Evolutionary conservation across 2,113 vertebrate species (phyloP), one percentile per base, ranked within the genome.

Genomic region (Trogon melanurus): DNA sequence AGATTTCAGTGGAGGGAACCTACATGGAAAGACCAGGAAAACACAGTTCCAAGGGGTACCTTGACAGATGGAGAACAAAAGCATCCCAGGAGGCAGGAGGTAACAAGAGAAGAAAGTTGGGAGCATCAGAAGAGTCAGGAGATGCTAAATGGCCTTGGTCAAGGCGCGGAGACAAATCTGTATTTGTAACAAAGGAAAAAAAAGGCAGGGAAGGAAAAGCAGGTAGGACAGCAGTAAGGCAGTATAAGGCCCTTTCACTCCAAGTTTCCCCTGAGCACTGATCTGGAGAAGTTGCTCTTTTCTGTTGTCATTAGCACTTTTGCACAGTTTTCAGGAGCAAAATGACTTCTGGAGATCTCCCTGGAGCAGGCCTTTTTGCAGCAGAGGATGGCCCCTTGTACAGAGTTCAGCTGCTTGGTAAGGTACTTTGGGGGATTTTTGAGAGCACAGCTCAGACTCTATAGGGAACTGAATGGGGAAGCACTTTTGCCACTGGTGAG

Each of bases 321-420:
- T 76, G 36, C 71, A 41, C 16, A 30, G 27, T 26, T 67, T 83
- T 64, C 41, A 34, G 74, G 41, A 74, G 34, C 13, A 75, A 85
- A 53, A 86, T 16, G 16, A 11, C 32, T 62, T n/a, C 23, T 60
- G 54, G 26, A 58, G 18, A 15, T 81, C 47, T 62, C 32, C 11
- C 41, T 0, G 0, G 13, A 1, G 1, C 6, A 10, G 51, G 3
- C 8, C 5, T 64, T 32, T 45, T 64, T 71, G 48, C 66, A 53
- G 38, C 1, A 44, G n/a, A 47, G 45, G 36, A 47, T 51, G 53
- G 20, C 16, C 11, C 2, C 53, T 75, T 67, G 32, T 16, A 11
- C 9, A 18, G 13, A 45, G 27, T 53, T 70, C 53, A 67, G 36
- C n/a, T 41, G 29, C 26, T 30, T 47, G 41, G 51, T 53, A 16